Evolutionary conservation across 2,113 vertebrate species (phyloP).

Genomic region (Penelope pileata): DNA sequence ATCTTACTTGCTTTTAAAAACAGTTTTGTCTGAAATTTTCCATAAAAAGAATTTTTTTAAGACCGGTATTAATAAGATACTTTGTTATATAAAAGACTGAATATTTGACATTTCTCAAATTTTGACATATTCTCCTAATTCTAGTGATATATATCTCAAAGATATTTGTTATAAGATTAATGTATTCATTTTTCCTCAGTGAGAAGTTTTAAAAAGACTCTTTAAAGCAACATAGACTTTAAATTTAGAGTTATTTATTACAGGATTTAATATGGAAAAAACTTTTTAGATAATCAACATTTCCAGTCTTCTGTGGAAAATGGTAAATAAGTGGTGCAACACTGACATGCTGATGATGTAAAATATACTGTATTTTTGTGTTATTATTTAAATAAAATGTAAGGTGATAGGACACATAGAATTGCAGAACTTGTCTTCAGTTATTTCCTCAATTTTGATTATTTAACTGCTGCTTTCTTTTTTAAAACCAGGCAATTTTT

Average conservation of each 20-base stretch:
- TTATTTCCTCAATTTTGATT: neutral
- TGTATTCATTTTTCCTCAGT: neutral
- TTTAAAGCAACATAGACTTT: neutral
- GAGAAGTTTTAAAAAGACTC: neutral
- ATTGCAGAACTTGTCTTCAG: neutral
- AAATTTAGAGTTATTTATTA: neutral
- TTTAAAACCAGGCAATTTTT: neutral
- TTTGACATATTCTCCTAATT: neutral
- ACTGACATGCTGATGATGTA: neutral
- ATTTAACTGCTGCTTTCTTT: neutral
- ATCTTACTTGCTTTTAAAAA: neutral
- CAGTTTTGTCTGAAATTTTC: neutral
- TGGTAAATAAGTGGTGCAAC: accelerated
- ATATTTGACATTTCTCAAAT: neutral
- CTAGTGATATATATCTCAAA: neutral
- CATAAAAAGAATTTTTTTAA: neutral
- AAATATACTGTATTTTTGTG: neutral
- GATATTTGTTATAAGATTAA: neutral
- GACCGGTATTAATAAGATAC: neutral
- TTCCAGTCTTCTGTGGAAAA: neutral
- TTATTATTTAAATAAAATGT: neutral
- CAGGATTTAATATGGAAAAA: neutral
- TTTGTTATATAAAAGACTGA: neutral
- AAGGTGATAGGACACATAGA: neutral
- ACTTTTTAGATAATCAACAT: neutral